Conservation (phyloP, 2,113 vertebrate genomes). For the Cervus canadensis region DNA sequence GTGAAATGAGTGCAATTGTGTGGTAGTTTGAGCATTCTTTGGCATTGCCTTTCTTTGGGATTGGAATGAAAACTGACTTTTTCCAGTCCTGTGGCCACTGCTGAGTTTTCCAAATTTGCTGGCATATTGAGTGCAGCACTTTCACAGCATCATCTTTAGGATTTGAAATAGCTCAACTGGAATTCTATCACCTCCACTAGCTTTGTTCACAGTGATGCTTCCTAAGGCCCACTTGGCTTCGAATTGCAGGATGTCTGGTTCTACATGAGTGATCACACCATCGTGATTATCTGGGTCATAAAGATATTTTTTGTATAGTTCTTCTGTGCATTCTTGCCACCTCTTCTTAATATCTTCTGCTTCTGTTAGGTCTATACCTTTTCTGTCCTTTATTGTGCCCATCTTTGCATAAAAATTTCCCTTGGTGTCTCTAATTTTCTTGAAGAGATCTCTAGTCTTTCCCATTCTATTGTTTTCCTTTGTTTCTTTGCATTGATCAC, state of each 20-base stretch:
- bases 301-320: background rate
- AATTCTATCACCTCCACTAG: background rate
- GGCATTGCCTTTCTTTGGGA: background rate
- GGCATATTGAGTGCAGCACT: background rate
- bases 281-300: background rate
- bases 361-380: background rate
- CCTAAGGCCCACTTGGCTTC: background rate
- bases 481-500: background rate
- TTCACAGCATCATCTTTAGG: background rate
- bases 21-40: background rate
- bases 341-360: background rate
- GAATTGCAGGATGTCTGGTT: background rate
- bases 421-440: background rate
- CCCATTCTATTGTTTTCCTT: background rate
- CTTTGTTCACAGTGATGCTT: background rate
- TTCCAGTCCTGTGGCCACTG: background rate
- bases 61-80: background rate
- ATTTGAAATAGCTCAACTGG: background rate
- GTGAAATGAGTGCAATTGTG: background rate
- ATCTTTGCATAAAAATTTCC: background rate
- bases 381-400: background rate
- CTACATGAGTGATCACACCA: background rate
- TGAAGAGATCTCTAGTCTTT: background rate
- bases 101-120: background rate
- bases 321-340: background rate